Conservation (phyloP, 2,113 vertebrate species). For the Chloropsis hardwickii region DNA sequence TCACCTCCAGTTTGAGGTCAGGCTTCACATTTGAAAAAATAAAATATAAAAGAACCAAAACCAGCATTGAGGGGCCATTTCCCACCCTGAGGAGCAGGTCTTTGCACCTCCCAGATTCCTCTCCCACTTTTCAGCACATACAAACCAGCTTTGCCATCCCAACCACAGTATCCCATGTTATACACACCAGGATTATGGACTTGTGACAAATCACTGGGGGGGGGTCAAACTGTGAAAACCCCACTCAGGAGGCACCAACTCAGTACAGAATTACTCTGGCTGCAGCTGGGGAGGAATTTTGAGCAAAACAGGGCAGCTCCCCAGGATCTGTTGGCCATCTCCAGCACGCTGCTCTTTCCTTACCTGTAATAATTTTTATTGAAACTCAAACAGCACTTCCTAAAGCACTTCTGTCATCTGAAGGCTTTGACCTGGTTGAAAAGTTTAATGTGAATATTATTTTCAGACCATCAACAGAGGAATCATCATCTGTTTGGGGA, state of each 20-base stretch:
- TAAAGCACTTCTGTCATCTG: conserved; percentile 7
- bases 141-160: not conserved
- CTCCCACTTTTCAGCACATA: not conserved
- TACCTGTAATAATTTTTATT: not conserved
- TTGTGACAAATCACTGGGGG: not conserved
- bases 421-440: not conserved
- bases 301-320: not conserved
- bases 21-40: not conserved
- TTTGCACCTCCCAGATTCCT: not conserved
- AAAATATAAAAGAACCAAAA: not conserved
- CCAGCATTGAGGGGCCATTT: not conserved
- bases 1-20: not conserved
- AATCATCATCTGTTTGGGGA: not conserved
- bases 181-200: not conserved
- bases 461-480: not conserved
- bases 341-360: not conserved
- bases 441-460: not conserved
- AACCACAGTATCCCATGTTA: fast-evolving
- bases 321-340: not conserved
- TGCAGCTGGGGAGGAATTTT: not conserved
- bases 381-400: not conserved
- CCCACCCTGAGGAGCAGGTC: fast-evolving
- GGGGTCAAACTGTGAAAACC: not conserved
- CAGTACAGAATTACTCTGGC: not conserved
- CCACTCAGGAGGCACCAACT: not conserved